Percentiles rank a stretch among this genome's conserved stretches.
Evolutionary conservation across 2,888 invertebrate species (phyloP).

Genomic region (Ichneumon xanthorius): DNA sequence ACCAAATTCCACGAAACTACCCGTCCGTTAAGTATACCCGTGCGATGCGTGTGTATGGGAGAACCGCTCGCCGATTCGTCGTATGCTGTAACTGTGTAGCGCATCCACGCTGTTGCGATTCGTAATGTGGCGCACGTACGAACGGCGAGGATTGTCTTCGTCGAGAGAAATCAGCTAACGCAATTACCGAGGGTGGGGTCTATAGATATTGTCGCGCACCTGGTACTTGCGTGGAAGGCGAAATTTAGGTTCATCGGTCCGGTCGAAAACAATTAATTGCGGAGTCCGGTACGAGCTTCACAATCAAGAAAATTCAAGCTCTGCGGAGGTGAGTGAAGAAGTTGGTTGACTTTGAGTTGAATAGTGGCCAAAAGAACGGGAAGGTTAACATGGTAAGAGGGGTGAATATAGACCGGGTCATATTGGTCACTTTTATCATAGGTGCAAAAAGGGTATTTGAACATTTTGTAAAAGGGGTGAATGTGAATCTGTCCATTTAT

Average conservation of each 20-base stretch:
- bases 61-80: background rate
- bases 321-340: background rate
- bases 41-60: background rate
- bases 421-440: no score
- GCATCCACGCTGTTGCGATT: constrained; percentile 36
- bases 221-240: constrained; percentile 3
- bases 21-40: constrained; percentile 51
- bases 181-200: constrained; percentile 44
- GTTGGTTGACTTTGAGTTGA: background rate
- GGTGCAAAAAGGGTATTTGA: no score
- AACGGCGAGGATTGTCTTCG: constrained; percentile 56
- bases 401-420: background rate
- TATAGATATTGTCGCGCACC: constrained; percentile 25
- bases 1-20: constrained; percentile 57
- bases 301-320: background rate
- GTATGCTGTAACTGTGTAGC: constrained; percentile 4
- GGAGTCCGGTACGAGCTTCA: background rate
- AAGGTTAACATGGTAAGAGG: background rate
- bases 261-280: constrained; percentile 2
- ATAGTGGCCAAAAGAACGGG: background rate
- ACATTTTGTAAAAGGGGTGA: no score
- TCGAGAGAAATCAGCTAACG: constrained; percentile 56
- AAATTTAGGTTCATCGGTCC: constrained; percentile 8
- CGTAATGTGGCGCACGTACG: constrained; percentile 55
- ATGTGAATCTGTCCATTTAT: no score